Percentiles rank a stretch among this genome's conserved stretches.
phyloP scores from a whole-genome alignment of 2,888 invertebrate species.

The Sycophila texana region DNA sequence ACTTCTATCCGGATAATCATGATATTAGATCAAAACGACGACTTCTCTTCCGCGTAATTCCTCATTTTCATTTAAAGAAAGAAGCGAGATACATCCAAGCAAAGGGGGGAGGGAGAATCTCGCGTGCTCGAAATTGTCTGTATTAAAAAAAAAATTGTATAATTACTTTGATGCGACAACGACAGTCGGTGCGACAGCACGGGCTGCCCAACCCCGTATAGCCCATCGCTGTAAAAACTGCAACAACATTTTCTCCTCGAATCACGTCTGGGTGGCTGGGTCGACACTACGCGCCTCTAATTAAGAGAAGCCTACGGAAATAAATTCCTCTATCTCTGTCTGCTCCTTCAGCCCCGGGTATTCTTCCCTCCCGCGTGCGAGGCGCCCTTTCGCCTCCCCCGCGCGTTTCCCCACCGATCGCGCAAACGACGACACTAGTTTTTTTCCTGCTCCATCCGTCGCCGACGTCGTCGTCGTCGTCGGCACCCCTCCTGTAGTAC shows the following conservation, averaged over 20 bases:
- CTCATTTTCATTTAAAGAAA: too few species aligned
- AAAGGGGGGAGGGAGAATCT: too few species aligned
- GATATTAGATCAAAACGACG: too few species aligned
- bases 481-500: background rate
- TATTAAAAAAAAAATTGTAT: constrained; percentile 25
- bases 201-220: constrained; percentile 15
- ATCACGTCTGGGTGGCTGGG: background rate
- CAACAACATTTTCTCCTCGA: constrained; percentile 57
- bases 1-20: too few species aligned
- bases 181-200: background rate
- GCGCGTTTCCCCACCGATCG: constrained; percentile 51
- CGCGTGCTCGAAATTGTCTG: background rate
- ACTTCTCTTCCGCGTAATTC: too few species aligned
- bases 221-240: constrained; percentile 36
- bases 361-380: constrained; percentile 3
- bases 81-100: too few species aligned
- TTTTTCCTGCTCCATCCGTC: background rate
- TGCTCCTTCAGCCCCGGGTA: constrained; percentile 12
- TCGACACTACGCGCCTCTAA: constrained; percentile 36
- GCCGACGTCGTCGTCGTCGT: background rate
- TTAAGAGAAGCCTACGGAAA: constrained; percentile 51
- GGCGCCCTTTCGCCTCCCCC: background rate
- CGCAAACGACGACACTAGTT: constrained; percentile 46
- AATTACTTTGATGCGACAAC: constrained; percentile 32
- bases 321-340: constrained; percentile 39